Evolutionary conservation across 2,888 invertebrate genomes (phyloP).

Genomic region (Melipona beecheii): DNA sequence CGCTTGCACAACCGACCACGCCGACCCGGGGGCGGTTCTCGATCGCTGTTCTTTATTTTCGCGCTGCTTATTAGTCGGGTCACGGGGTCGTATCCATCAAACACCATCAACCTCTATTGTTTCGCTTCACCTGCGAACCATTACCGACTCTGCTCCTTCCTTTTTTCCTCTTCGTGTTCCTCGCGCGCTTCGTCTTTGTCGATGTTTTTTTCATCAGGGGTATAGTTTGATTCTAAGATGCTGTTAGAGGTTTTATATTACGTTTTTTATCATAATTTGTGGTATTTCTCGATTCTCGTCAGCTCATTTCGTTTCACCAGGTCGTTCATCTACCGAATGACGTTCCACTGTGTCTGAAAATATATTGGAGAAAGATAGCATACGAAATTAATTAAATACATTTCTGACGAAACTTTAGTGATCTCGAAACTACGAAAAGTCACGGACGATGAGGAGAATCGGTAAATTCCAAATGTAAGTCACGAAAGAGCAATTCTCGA

Average conservation of each 20-base stretch:
- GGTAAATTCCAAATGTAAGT: neutral
- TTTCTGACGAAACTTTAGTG: too few species aligned
- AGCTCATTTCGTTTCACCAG: too few species aligned
- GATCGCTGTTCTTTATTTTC: constrained; percentile 69
- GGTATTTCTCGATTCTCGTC: neutral
- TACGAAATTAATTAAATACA: too few species aligned
- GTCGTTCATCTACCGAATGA: too few species aligned
- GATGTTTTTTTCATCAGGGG: too few species aligned
- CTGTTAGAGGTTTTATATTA: neutral
- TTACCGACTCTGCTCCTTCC: constrained; percentile 37
- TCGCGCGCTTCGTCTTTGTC: neutral
- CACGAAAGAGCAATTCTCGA: neutral
- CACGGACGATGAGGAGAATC: too few species aligned
- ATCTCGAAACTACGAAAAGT: too few species aligned
- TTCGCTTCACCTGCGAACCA: constrained; percentile 70
- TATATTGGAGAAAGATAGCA: too few species aligned
- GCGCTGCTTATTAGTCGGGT: constrained; percentile 73
- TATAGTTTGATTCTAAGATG: neutral
- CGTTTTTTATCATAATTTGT: neutral
- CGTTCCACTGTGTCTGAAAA: too few species aligned
- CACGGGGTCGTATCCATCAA: constrained; percentile 76
- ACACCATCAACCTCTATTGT: constrained; percentile 74
- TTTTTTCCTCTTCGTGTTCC: constrained; percentile 15
- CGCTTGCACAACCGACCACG: constrained; percentile 36
- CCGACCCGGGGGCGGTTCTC: constrained; percentile 48